Evolutionary conservation across 2,797 vertebrate species (phyloP).

Genomic region (Pteropus rufus): DNA sequence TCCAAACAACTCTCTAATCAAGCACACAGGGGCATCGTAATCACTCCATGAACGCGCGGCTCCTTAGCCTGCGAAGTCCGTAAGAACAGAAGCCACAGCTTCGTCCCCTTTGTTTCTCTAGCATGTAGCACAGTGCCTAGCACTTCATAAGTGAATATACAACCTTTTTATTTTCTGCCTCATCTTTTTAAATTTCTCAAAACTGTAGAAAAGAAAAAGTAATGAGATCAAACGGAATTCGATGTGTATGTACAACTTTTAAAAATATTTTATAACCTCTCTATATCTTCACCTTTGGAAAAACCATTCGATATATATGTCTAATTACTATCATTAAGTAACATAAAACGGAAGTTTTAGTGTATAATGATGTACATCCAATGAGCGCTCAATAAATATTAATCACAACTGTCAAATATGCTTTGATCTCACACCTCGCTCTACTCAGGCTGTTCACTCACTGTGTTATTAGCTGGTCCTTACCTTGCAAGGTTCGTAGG

Average conservation of each 20-base stretch:
- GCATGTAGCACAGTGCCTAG: not conserved
- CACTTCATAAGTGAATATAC: not conserved
- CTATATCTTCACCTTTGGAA: not conserved
- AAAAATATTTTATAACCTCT: not conserved
- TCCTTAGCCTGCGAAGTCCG: not conserved
- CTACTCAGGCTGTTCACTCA: not conserved
- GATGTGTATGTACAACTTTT: not conserved
- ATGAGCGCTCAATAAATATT: not conserved
- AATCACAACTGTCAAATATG: not conserved
- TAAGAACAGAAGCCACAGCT: not conserved
- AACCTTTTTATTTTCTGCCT: not conserved
- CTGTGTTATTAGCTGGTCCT: not conserved
- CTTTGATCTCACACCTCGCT: slow-evolving; percentile 28
- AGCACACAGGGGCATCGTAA: not conserved
- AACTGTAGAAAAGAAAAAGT: not conserved
- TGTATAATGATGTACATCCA: not conserved
- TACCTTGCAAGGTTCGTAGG: slow-evolving; percentile 18
- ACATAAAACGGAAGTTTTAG: not conserved
- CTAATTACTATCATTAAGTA: slow-evolving; percentile 37
- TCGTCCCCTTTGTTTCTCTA: not conserved
- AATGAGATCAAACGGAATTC: not conserved
- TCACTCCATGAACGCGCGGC: not conserved
- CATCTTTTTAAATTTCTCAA: not conserved
- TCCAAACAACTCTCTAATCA: not conserved
- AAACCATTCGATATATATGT: not conserved